phyloP scores from a whole-genome alignment of 2,113 vertebrate genomes.

The Thalassarche chlororhynchos region DNA sequence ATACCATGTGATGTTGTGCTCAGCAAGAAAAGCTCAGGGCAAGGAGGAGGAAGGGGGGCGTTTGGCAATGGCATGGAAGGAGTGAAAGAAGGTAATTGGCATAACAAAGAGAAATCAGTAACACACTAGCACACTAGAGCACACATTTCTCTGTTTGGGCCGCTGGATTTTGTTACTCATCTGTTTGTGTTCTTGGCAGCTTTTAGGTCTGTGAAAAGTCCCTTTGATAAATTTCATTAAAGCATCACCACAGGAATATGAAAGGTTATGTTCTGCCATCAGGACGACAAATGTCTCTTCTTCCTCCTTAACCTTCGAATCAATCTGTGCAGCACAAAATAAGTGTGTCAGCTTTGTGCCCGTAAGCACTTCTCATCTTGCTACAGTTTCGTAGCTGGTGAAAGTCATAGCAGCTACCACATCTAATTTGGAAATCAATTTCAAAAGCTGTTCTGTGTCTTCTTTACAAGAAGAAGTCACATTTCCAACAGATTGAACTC shows the following conservation, averaged over 20 bases:
- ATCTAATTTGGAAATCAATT: background rate
- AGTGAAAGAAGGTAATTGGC: background rate
- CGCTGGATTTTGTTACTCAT: background rate
- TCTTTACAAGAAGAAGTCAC: background rate
- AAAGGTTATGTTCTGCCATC: background rate
- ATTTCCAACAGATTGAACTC: background rate
- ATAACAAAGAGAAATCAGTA: background rate
- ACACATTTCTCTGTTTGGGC: background rate
- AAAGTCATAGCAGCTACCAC: background rate
- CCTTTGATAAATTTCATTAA: background rate
- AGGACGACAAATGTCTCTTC: background rate
- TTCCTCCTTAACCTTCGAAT: background rate
- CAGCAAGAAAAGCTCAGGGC: background rate
- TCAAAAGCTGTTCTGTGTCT: background rate
- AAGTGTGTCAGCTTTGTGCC: background rate
- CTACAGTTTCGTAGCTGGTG: background rate
- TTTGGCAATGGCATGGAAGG: background rate
- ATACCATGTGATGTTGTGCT: background rate
- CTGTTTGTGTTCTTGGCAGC: background rate
- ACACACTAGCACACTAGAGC: background rate
- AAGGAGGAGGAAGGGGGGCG: background rate
- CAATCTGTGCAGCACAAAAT: background rate
- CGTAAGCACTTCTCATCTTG: background rate
- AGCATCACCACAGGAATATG: background rate
- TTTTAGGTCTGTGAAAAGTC: background rate